These are phyloP conservation scores for Corythornis cristatus DNA, from an alignment of 2,113 vertebrate genomes.

Conservation along the genomic window DNA sequence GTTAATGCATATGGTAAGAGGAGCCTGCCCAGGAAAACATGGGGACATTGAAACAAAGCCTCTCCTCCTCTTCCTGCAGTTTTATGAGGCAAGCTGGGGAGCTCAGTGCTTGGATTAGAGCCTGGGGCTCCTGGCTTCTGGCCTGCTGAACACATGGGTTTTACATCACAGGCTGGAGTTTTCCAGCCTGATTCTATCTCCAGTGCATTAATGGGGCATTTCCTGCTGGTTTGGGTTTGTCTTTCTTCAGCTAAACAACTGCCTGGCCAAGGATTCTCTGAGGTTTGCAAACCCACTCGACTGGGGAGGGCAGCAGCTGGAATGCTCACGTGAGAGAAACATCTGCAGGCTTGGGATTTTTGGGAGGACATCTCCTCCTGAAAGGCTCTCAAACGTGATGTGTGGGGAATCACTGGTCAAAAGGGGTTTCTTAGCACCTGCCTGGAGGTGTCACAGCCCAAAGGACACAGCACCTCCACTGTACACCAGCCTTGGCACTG, in stretches of 20 bases:
- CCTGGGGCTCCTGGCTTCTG: constrained; percentile 24
- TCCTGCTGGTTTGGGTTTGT: background rate
- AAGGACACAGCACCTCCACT: background rate
- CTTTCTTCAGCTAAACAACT: background rate
- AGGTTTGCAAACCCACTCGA: background rate
- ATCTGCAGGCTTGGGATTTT: background rate
- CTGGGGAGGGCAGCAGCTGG: background rate
- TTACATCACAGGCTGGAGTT: background rate
- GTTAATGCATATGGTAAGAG: background rate
- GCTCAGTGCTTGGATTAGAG: constrained; percentile 18
- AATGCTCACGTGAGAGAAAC: background rate
- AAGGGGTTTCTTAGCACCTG: background rate
- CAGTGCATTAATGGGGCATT: constrained; percentile 7
- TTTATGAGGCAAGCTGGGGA: background rate
- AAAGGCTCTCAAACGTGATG: background rate
- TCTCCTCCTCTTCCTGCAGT: background rate
- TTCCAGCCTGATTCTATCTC: background rate
- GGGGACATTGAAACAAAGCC: background rate
- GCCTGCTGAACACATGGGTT: constrained; percentile 27
- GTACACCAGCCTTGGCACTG: background rate
- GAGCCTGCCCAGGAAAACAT: background rate
- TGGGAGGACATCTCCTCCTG: background rate
- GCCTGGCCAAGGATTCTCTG: background rate
- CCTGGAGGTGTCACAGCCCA: background rate
- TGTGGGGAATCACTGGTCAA: background rate